Conservation (phyloP, 1,140 invertebrate species). For the Drosophila tristis region DNA sequence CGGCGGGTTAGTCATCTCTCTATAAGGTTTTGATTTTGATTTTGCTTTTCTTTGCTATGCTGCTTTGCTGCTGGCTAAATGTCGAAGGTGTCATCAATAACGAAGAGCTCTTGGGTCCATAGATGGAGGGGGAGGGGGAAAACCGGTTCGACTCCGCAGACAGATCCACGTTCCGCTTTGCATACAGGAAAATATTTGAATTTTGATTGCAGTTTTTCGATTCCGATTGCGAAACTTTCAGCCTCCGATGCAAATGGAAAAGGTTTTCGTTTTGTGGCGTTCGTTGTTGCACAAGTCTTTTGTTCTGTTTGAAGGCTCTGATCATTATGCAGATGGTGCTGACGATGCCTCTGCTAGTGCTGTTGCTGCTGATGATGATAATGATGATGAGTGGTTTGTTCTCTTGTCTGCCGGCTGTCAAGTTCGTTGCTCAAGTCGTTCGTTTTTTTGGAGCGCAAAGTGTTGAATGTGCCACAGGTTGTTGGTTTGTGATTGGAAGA, state of each 20-base stretch:
- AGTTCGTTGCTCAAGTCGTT: constrained; percentile 64
- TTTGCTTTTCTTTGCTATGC: constrained; percentile 20
- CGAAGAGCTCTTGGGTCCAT: constrained; percentile 6
- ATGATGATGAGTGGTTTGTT: constrained; percentile 1
- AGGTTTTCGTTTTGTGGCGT: constrained; percentile 9
- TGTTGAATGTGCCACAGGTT: too few relatives aligned
- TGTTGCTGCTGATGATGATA: not conserved
- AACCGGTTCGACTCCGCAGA: constrained; percentile 59
- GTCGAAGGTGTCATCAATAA: constrained; percentile 81
- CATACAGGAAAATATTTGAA: constrained; percentile 61
- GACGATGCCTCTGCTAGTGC: not conserved
- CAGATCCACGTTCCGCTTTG: constrained; percentile 50
- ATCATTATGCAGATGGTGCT: constrained; percentile 8
- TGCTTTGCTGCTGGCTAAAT: constrained; percentile 57
- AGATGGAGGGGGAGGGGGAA: constrained; percentile 9
- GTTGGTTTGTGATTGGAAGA: too few relatives aligned
- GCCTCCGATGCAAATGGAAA: constrained; percentile 39
- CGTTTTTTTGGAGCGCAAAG: constrained; percentile 1
- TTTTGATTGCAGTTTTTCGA: constrained; percentile 69
- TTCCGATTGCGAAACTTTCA: constrained; percentile 57
- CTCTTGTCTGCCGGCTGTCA: constrained; percentile 11
- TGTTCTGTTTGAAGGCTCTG: constrained; percentile 34
- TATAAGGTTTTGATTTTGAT: constrained; percentile 40
- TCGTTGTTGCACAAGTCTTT: constrained; percentile 46
- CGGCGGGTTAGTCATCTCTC: constrained; percentile 67